Evolutionary conservation across 1,140 invertebrate genomes (phyloP).

Genomic region (Pectinophora gossypiella): DNA sequence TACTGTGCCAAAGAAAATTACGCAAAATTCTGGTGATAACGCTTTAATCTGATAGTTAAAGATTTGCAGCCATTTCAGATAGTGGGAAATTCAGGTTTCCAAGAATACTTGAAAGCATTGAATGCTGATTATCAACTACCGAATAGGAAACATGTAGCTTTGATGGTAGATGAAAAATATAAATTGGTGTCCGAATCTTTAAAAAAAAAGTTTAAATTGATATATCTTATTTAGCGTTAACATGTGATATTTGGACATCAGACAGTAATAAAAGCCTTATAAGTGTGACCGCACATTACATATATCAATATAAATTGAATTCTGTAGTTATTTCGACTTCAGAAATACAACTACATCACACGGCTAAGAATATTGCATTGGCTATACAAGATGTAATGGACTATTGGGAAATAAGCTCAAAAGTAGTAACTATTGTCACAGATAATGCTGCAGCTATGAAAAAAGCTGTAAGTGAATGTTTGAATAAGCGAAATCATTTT

Average conservation of each 20-base stretch:
- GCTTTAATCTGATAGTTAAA: constrained; percentile 20
- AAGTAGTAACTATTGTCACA: constrained; percentile 20
- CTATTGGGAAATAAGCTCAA: constrained; percentile 18
- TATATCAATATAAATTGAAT: constrained; percentile 19
- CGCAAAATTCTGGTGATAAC: constrained; percentile 14
- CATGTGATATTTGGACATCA: constrained; percentile 34
- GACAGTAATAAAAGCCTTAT: constrained; percentile 33
- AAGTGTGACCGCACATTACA: constrained; percentile 28
- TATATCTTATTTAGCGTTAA: constrained; percentile 20
- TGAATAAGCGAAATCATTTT: constrained; percentile 20
- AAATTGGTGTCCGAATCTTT: constrained; percentile 9
- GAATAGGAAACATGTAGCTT: constrained; percentile 23
- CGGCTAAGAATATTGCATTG: constrained; percentile 18
- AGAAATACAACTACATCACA: constrained; percentile 21
- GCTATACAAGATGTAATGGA: constrained; percentile 16
- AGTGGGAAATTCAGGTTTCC: constrained; percentile 26
- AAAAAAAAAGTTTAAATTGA: constrained; percentile 10
- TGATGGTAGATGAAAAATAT: constrained; percentile 25
- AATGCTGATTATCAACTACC: constrained; percentile 24
- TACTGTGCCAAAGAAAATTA: constrained; percentile 18
- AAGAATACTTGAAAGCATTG: constrained; percentile 19
- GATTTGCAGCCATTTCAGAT: constrained; percentile 19
- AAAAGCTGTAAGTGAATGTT: constrained; percentile 24
- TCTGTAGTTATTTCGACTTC: constrained; percentile 21
- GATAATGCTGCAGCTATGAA: constrained; percentile 26